Base-by-base conservation (phyloP, 2,888 invertebrate genomes). In the Aleiodes alternator region DNA sequence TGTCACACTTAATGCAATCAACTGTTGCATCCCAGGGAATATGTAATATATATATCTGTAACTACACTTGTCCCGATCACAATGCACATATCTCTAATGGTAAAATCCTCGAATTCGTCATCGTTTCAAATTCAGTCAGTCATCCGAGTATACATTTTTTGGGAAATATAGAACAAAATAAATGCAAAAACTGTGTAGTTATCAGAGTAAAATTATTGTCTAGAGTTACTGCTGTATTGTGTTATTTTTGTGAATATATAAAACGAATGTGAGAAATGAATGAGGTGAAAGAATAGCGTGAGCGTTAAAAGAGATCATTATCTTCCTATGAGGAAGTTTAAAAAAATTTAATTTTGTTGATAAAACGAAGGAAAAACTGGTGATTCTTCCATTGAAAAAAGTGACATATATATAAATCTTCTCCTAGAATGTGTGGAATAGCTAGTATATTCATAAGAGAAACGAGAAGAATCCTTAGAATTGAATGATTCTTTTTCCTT, bases 1-100 rank as follows among this genome's bases (percentile, higher is more conserved):
- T 64, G 64, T 64, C 14, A 64, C 64, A 64, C 64, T 64, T 64
- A 14, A 64, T 64, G 43, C 64, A 64, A 12, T 64, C 64, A 64
- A 64, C 64, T 64, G 64, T 64, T 64, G 64, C 64, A 64, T 64
- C 43, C 14, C 64, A 64, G 64, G 34, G 43, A 64, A 64, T 43
- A 64, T 64, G 64, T 64, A 64, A 64, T 64, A 64, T 64, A 61
- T 61, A 61, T 61, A 48, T 64, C 48, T n/a, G 14, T 64, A 9
- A 43, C 16, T 16, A 56, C 29, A 56, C 59, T 48, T 43, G 43
- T 64, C 48, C 23, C 64, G 23, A 48, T 64, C 43, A 64, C 64
- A 64, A 48, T 48, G 64, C 64, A 64, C 64, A 64, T 64, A 64
- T 64, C 43, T 64, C 43, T 64, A 23, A 43, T 23, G 64, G 7